Conservation (phyloP, 2,797 vertebrate species). For the Jordanella pulchra region DNA sequence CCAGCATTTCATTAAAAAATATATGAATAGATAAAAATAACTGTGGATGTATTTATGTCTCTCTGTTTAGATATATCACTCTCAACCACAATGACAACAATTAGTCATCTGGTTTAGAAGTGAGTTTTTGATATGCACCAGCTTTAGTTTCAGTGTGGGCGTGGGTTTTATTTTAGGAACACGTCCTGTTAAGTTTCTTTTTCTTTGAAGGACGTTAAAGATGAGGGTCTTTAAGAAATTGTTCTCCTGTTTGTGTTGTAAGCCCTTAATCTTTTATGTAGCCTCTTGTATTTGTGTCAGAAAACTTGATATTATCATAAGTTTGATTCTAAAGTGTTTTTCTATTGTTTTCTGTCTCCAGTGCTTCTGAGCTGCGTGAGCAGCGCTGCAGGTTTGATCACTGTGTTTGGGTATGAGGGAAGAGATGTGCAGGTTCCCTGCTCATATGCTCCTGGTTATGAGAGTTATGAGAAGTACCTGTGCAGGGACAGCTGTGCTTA, state of each 20-base stretch:
- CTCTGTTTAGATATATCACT: not conserved
- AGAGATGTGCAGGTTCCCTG: conserved; percentile 24
- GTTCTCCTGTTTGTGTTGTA: conserved; percentile 37
- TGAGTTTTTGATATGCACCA: not conserved
- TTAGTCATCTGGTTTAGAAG: not conserved
- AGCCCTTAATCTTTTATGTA: conserved; percentile 21
- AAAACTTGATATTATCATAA: not conserved
- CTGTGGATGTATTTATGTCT: not conserved
- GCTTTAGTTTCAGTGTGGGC: not conserved
- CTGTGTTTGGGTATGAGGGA: conserved; percentile 37
- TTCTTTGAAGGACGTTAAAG: not conserved
- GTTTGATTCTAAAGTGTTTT: not conserved
- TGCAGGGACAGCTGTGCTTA: conserved; percentile 37
- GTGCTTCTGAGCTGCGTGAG: conserved; percentile 21
- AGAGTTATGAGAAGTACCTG: conserved; percentile 59
- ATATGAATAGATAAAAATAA: not conserved
- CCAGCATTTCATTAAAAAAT: not conserved
- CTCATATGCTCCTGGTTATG: not conserved
- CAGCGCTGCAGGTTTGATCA: not conserved
- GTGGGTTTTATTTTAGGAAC: not conserved
- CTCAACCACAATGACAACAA: not conserved
- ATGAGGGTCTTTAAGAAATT: conserved; percentile 13
- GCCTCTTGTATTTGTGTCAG: too few species aligned
- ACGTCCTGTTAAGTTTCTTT: not conserved
- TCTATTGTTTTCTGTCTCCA: conserved; percentile 7